A percentile compares a stretch with the other conserved stretches of the same genome.
These are phyloP conservation scores for Eumacrocentrus americanus DNA, from an alignment of 2,888 invertebrate species.

Conservation along the genomic window DNA sequence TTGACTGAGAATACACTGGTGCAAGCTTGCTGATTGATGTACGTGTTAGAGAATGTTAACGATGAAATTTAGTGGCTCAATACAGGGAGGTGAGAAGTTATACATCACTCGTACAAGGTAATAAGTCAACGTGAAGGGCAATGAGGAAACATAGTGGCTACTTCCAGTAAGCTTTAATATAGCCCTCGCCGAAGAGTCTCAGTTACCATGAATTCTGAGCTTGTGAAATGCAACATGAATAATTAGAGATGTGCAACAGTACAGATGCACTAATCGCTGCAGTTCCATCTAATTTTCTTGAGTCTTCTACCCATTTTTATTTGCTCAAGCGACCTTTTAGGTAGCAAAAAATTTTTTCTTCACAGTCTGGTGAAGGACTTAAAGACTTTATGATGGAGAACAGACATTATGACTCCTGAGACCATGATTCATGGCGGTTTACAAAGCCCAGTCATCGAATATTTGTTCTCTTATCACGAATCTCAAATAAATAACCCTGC, in stretches of 20 bases:
- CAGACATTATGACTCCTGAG: too few relatives aligned
- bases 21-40: too few relatives aligned
- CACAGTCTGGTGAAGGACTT: too few relatives aligned
- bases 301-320: neutral
- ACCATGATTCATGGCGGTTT: too few relatives aligned
- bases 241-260: slow-evolving; percentile 38
- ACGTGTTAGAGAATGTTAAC: too few relatives aligned
- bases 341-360: too few relatives aligned
- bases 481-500: neutral
- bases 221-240: slow-evolving; percentile 44
- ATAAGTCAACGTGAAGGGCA: slow-evolving; percentile 9
- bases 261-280: slow-evolving; percentile 14
- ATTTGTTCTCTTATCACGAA: neutral
- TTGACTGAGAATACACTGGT: too few relatives aligned
- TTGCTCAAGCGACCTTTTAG: neutral
- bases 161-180: slow-evolving; percentile 55
- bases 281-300: slow-evolving; percentile 10
- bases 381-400: too few relatives aligned
- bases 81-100: too few relatives aligned
- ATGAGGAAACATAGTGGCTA: slow-evolving; percentile 40
- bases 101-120: too few relatives aligned
- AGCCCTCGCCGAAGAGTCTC: slow-evolving; percentile 46
- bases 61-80: too few relatives aligned
- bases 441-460: neutral
- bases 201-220: slow-evolving; percentile 41